Base-by-base conservation (phyloP, 2,888 invertebrate species). In the Stegana nigrithorax region DNA sequence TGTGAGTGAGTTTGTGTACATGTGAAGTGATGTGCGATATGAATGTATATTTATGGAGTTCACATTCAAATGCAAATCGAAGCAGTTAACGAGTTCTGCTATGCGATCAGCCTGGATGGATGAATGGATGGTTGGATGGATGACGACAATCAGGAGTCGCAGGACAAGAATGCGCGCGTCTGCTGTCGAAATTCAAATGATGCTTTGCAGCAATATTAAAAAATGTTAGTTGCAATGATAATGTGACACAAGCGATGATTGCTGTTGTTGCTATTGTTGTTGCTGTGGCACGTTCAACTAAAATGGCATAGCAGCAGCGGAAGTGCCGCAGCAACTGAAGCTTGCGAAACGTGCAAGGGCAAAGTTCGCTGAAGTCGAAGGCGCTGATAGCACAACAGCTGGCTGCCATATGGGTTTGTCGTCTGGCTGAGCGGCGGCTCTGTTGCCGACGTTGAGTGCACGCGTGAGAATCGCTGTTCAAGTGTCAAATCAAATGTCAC, bases 401-500 rank as follows among this genome's bases (percentile, higher is more conserved):
- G 32, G 12, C 27, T 4, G 51, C 27, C n/a, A 4, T 27, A 27
- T 42, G 19, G 25, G 21, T 10, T 47, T 10, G 12, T 29, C 47
- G 19, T 47, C 25, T 23, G 17, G 21, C 5, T 47, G 5, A 19
- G 6, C 47, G 19, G 17, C 25, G n/a, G 17, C 29, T 6, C 10
- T n/a, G 44, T 12, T 42, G 7, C 8, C 6, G 6, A 14, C 36
- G 4, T 25, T 10, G 32, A 59, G 57, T 69, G 69, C 62, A 65
- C 64, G 66, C 65, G 32, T 63, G 51, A 68, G 76, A 67, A 73
- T 69, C 66, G 67, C 67, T 71, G 66, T 74, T 71, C 68, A 79
- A 73, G 71, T 78, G 77, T 77, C 73, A 76, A 75, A 75, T 76
- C 77, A 67, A 78, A 74, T 76, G 75, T 72, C 67, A 60, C 50